A percentile compares a stretch with the other conserved stretches of the same genome.
These are phyloP conservation scores for Amitus sp. DNA, from an alignment of 2,888 invertebrate species.

Conservation along the genomic window DNA sequence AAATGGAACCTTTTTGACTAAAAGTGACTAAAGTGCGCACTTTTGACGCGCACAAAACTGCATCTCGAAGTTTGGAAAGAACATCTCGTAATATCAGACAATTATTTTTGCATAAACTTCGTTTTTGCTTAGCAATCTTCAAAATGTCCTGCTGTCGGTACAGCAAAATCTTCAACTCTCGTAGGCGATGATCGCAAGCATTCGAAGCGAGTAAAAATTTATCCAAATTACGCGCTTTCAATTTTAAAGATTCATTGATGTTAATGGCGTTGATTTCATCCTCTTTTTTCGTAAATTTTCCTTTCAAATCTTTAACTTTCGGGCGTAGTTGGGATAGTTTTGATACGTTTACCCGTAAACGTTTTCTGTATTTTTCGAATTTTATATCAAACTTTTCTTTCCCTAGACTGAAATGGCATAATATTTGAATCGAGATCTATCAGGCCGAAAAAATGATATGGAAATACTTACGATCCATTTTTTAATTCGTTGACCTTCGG, in stretches of 20 bases:
- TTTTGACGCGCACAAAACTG: conserved; percentile 45
- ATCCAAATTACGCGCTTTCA: not conserved
- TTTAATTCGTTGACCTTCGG: conserved; percentile 6
- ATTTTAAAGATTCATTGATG: not conserved
- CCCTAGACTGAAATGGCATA: not conserved
- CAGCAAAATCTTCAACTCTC: not conserved
- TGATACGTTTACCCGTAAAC: not conserved
- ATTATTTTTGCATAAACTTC: conserved; percentile 3
- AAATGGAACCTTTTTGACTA: conserved; percentile 11
- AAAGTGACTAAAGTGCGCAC: too few relatives aligned
- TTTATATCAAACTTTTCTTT: not conserved
- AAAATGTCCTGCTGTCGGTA: conserved; percentile 21
- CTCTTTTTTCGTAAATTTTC: not conserved
- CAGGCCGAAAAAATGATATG: conserved; percentile 4
- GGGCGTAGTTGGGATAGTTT: not conserved
- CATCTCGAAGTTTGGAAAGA: conserved; percentile 48
- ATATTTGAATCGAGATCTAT: too few relatives aligned
- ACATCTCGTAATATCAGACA: conserved; percentile 25
- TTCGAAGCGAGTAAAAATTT: not conserved
- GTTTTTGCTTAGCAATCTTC: conserved; percentile 1
- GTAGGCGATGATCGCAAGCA: not conserved
- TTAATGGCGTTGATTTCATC: not conserved
- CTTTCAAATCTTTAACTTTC: not conserved
- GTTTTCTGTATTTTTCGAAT: not conserved
- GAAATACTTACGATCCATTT: conserved; percentile 15